Percentiles rank a stretch among this genome's conserved stretches.
phyloP scores from a whole-genome alignment of 2,888 invertebrate species.

The Taphrorychus bicolor region DNA sequence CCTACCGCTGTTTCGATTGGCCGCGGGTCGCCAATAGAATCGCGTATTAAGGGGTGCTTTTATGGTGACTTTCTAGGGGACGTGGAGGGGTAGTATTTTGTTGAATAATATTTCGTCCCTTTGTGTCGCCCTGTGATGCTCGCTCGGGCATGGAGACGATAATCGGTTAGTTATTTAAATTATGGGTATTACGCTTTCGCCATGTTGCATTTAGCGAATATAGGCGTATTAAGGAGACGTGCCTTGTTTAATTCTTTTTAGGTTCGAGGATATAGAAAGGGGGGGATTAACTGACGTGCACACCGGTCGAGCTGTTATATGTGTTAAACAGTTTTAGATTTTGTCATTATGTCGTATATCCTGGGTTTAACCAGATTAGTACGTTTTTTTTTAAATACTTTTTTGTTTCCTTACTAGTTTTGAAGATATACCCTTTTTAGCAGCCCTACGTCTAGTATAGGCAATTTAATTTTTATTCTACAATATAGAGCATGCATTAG shows the following conservation, averaged over 20 bases:
- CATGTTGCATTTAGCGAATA: slow-evolving; percentile 19
- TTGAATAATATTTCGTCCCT: slow-evolving; percentile 19
- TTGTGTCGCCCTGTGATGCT: slow-evolving; percentile 27
- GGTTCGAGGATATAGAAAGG: not conserved
- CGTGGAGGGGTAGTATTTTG: slow-evolving; percentile 41
- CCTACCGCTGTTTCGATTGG: slow-evolving; percentile 43
- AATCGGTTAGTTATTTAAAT: slow-evolving; percentile 46
- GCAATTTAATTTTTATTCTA: too few relatives aligned
- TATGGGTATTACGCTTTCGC: slow-evolving; percentile 34
- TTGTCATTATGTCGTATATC: too few relatives aligned
- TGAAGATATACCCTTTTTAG: too few relatives aligned
- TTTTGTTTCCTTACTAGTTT: too few relatives aligned
- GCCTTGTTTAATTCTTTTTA: slow-evolving; percentile 39
- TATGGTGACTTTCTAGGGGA: slow-evolving; percentile 49
- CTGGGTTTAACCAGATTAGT: too few relatives aligned
- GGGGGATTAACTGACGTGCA: not conserved
- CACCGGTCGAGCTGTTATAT: slow-evolving; percentile 22
- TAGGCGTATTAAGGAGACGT: slow-evolving; percentile 37
- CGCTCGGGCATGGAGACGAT: slow-evolving; percentile 42
- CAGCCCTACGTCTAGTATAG: too few relatives aligned
- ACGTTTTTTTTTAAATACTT: too few relatives aligned
- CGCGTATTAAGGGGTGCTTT: slow-evolving; percentile 21
- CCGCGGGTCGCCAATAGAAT: slow-evolving; percentile 44
- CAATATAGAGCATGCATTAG: too few relatives aligned
- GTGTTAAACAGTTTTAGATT: slow-evolving; percentile 27